Base-by-base conservation (phyloP, 2,797 vertebrate species). In the Apodemus agrarius region DNA sequence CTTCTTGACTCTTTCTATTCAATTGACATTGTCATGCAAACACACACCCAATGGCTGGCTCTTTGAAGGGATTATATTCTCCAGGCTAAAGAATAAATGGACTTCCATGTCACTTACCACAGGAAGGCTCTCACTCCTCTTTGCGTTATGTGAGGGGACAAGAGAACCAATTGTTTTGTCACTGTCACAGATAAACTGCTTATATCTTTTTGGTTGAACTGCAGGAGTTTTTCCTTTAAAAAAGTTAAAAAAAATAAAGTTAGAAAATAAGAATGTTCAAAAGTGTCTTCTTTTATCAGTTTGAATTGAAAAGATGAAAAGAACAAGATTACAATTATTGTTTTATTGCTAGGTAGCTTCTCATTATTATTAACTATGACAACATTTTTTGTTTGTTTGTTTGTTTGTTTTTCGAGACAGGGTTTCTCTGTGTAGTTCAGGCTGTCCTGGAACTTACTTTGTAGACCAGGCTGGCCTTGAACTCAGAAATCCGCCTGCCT, bases 91-190 rank as follows among this genome's bases (percentile, higher is more conserved):
- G 54, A 94, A 87, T n/a, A 2, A 81, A 96, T 95, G 67, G 31
- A 95, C 78, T 97, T 94, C 76, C 92, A 67, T 19, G 81, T 91
- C 21, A 98, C 98, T 97, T 92, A 99, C 98, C 78, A 65, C 24
- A 78, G 9, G 80, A 72, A 86, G 91, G 59, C 93, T 97, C 93
- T 98, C 89, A 82, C 54, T 91, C 87, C 54, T 86, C 89, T 89
- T 65, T 54, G 37, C 88, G 95, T 43, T 54, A 2, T 96, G 79
- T 81, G 78, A 78, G 69, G 97, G 34, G 49, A 90, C 97, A 97
- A 78, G 69, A 91, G 43, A 59, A 93, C 75, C 78, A 95, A 84
- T 26, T 78, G 87, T 83, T 97, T 90, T 86, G 87, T 0, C 54
- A 74, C 10, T 49, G 52, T 85, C 0, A 1, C 5, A 91, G 92